These are phyloP conservation scores for Micropoecilia bifurca DNA, from an alignment of 2,797 vertebrate genomes.

Conservation along the genomic window DNA sequence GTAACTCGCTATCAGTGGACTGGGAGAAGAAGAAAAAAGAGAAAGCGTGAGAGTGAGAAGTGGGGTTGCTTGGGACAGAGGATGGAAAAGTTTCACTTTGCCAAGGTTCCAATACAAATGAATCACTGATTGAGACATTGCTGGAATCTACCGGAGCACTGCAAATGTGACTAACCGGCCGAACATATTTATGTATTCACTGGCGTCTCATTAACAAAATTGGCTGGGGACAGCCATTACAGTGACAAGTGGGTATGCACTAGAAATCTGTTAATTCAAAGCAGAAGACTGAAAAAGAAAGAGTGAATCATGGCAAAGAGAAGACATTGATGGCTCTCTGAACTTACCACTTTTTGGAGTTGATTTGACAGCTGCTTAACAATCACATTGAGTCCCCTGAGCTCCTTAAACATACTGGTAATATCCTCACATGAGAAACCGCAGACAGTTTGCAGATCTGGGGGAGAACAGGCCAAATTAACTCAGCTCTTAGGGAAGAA, in stretches of 20 bases:
- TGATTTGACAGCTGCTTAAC: slow-evolving; percentile 89
- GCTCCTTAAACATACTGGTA: slow-evolving; percentile 90
- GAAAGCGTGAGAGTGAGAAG: slow-evolving; percentile 22
- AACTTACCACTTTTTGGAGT: slow-evolving; percentile 91
- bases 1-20: slow-evolving; percentile 83
- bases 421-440: slow-evolving; percentile 97
- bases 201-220: slow-evolving; percentile 75
- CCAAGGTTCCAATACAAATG: slow-evolving; percentile 77
- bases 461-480: slow-evolving; percentile 31
- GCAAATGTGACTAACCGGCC: slow-evolving; percentile 57
- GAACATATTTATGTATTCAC: slow-evolving; percentile 80
- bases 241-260: slow-evolving; percentile 68
- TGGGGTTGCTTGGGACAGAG: slow-evolving; percentile 46
- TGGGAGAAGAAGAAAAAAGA: slow-evolving; percentile 56
- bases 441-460: slow-evolving; percentile 90
- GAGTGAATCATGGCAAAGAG: slow-evolving; percentile 46
- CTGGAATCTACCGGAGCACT: slow-evolving; percentile 68
- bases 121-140: slow-evolving; percentile 78
- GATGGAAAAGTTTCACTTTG: slow-evolving; percentile 74
- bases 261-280: slow-evolving; percentile 54
- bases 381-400: slow-evolving; percentile 90
- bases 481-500: slow-evolving; percentile 5
- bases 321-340: slow-evolving; percentile 38
- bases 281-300: slow-evolving; percentile 28
- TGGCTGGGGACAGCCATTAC: slow-evolving; percentile 65